Base-by-base conservation (phyloP, 2,113 vertebrate species). In the Microtus montanus region DNA sequence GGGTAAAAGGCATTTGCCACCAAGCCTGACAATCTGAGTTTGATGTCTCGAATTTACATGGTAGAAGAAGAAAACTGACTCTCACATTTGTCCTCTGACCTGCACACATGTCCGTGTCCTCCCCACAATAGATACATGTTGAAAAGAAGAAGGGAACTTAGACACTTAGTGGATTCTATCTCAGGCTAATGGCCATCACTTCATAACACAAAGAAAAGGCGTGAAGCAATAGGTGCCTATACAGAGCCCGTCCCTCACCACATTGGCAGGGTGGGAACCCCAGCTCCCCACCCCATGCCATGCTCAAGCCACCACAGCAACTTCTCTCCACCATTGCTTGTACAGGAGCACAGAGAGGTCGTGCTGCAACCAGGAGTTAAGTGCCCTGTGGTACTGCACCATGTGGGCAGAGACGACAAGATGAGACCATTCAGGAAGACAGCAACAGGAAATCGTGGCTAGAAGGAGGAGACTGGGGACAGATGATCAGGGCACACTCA, bases 111-210 rank as follows among this genome's bases (percentile, higher is more conserved):
- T 19, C 58, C 64, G 38, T 64, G 80, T 8, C 58, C 24, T 47
- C 80, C 38, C 58, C 38, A 63, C n/a, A 15, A 22, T 12, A 66
- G 35, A 85, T 6, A 33, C 61, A 47, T 22, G 41, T 92, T 89
- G 80, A 92, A 78, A 61, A 91, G 58, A 49, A 58, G 70, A 94
- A 91, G 77, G 38, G 33, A 84, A 92, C 38, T 77, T 35, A 74
- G 73, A 78, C 70, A 41, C 63, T 93, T n/a, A 63, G 77, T 63
- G 49, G 66, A 73, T 17, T 14, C 68, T 19, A 28, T 35, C 74
- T 91, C 30, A 44, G 63, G 49, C 47, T 68, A 95, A 54, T 17
- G 88, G 61, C 54, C 64, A 35, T 26, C 85, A n/a, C 30, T 77
- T 44, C 6, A 44, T 20, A 28, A 28, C 5, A 22, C 15, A 87